Percentiles rank a stretch among this genome's conserved stretches.
phyloP scores from a whole-genome alignment of 2,888 invertebrate genomes.

The Chymomyza caudatula region DNA sequence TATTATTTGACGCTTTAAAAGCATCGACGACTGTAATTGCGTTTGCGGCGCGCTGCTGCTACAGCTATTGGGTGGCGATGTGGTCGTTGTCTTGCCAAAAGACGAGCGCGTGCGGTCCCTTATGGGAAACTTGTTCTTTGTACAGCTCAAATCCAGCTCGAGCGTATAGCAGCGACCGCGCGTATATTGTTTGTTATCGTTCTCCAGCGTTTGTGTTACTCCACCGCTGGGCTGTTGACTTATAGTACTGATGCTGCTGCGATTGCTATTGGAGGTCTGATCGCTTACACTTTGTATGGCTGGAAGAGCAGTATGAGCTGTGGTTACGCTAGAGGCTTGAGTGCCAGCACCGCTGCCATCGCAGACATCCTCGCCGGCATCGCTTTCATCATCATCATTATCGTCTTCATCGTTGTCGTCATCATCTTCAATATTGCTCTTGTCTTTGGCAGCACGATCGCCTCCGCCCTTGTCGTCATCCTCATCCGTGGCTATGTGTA shows the following conservation, averaged over 20 bases:
- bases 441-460: conserved; percentile 27
- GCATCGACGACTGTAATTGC: background rate
- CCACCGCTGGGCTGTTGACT: background rate
- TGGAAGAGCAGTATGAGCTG: conserved; percentile 19
- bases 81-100: background rate
- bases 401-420: conserved; percentile 33
- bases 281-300: conserved; percentile 27
- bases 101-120: conserved; percentile 73
- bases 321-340: conserved; percentile 30
- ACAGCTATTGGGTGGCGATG: conserved; percentile 22
- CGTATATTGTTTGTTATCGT: conserved; percentile 73
- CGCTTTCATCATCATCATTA: conserved; percentile 19
- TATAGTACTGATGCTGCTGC: conserved; percentile 54
- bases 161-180: conserved; percentile 77
- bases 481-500: conserved; percentile 59
- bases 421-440: conserved; percentile 22
- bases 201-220: conserved; percentile 46
- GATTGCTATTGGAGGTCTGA: conserved; percentile 44
- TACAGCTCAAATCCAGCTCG: conserved; percentile 80
- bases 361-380: conserved; percentile 48
- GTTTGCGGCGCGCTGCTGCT: background rate
- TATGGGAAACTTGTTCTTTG: conserved; percentile 82
- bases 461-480: conserved; percentile 34
- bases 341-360: conserved; percentile 37
- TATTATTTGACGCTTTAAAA: conserved; percentile 3